Conservation (phyloP, 2,888 invertebrate genomes). For the Psylliodes chrysocephalus region DNA sequence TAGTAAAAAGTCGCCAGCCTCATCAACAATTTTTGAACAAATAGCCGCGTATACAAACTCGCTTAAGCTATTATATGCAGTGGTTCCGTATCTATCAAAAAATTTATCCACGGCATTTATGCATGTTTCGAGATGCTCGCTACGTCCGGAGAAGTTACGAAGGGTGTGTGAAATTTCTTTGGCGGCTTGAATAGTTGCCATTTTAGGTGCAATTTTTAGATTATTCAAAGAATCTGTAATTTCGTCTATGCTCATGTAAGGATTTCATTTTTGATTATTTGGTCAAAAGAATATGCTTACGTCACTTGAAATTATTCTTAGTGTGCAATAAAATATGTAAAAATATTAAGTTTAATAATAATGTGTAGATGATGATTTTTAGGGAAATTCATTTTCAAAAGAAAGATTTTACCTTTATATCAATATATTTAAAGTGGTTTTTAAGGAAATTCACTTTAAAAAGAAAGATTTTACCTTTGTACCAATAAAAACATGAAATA, state of each 20-base stretch:
- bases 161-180: background rate
- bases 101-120: conserved; percentile 22
- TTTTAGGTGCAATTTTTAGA: background rate
- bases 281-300: background rate
- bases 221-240: background rate
- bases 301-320: background rate
- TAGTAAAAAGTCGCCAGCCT: conserved; percentile 27
- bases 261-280: background rate
- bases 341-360: too few relatives aligned
- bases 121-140: background rate
- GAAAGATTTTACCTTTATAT: too few relatives aligned
- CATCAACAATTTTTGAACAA: conserved; percentile 28
- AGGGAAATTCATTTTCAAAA: background rate
- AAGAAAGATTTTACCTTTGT: background rate
- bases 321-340: too few relatives aligned
- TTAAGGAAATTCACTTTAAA: background rate
- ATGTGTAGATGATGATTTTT: too few relatives aligned
- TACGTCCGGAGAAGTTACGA: background rate
- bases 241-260: background rate
- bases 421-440: background rate
- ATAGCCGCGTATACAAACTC: conserved; percentile 29
- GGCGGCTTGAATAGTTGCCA: background rate
- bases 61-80: conserved; percentile 10
- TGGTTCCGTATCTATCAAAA: conserved; percentile 15
- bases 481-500: background rate